Conservation (phyloP, 2,113 vertebrate genomes). For the Hipposideros armiger region DNA sequence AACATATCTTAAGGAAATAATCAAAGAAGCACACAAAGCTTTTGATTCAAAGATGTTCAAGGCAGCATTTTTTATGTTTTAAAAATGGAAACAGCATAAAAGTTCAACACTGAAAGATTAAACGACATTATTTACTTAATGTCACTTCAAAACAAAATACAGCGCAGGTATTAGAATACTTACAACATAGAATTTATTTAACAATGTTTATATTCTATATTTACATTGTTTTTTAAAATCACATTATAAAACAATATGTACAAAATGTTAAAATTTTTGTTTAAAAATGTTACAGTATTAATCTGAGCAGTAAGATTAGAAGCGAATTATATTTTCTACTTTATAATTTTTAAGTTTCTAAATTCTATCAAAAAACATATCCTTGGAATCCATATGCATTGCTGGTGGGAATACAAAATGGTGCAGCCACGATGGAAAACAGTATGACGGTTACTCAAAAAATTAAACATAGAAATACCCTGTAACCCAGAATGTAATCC, state of each 20-base stretch:
- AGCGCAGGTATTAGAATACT: background rate
- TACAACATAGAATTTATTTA: background rate
- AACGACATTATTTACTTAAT: background rate
- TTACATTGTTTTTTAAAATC: constrained; percentile 35
- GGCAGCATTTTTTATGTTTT: background rate
- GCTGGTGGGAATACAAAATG: background rate
- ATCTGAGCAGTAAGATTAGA: background rate
- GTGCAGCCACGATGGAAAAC: background rate
- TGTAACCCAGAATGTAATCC: background rate
- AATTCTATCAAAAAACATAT: constrained; percentile 6
- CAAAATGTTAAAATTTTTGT: background rate
- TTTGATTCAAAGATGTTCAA: background rate
- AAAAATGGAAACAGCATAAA: background rate
- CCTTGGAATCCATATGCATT: background rate
- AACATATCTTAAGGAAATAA: background rate
- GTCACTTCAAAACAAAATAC: background rate
- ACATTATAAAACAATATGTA: background rate
- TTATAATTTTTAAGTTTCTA: constrained; percentile 18
- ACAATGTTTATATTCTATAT: background rate
- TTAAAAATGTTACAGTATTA: constrained; percentile 39
- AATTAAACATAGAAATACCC: background rate
- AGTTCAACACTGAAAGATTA: constrained; percentile 13
- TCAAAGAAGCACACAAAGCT: background rate
- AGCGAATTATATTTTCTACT: constrained; percentile 15
- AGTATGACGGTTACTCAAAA: background rate